These are phyloP conservation scores for Ceyx erithaca DNA, from an alignment of 2,797 vertebrate genomes.

Conservation along the genomic window DNA sequence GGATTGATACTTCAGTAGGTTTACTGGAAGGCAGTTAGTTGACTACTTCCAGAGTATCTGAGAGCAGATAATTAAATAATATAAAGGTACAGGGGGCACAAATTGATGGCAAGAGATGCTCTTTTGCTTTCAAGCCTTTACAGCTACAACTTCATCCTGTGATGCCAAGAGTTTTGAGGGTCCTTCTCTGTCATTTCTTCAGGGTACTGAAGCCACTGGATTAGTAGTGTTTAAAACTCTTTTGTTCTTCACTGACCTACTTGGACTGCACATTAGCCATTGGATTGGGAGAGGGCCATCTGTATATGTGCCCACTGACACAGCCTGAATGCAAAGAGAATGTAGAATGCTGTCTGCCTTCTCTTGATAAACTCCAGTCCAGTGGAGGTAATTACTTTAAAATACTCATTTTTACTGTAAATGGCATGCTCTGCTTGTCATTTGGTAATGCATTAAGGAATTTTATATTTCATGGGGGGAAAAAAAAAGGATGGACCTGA, in stretches of 20 bases:
- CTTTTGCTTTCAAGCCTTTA: not conserved
- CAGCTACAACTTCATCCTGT: not conserved
- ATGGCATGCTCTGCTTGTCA: not conserved
- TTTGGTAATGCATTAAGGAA: not conserved
- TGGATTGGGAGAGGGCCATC: slow-evolving; percentile 12
- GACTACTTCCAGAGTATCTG: not conserved
- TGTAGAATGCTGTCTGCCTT: not conserved
- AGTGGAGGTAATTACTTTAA: not conserved
- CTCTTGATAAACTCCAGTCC: not conserved
- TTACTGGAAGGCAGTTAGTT: not conserved
- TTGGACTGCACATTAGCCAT: not conserved
- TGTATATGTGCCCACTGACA: not conserved
- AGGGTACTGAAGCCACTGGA: not conserved
- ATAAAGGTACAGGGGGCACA: not conserved
- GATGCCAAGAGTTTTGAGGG: not conserved
- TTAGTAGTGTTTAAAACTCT: slow-evolving; percentile 25
- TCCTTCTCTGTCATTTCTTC: not conserved
- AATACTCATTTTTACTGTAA: not conserved
- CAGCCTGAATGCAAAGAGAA: not conserved
- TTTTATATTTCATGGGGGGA: not conserved
- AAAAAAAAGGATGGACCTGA: not conserved
- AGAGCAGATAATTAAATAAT: not conserved
- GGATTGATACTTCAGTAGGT: not conserved
- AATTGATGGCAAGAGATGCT: not conserved
- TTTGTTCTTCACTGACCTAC: slow-evolving; percentile 14